These are phyloP conservation scores for Agrilus cyanescens DNA, from an alignment of 2,888 invertebrate genomes.

Conservation along the genomic window DNA sequence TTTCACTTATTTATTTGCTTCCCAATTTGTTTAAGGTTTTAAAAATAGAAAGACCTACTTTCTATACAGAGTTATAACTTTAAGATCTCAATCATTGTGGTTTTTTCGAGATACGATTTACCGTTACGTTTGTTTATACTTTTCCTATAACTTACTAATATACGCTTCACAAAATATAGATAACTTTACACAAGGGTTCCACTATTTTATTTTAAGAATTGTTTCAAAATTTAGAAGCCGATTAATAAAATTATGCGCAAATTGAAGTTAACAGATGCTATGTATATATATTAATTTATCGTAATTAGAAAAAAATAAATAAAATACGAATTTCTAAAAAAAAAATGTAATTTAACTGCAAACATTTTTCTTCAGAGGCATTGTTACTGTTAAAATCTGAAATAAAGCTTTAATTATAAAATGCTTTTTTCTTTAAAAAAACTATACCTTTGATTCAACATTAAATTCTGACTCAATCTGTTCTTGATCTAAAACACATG, in stretches of 20 bases:
- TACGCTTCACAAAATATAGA: too few relatives aligned
- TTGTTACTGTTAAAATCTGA: slow-evolving; percentile 31
- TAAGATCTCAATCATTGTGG: neutral
- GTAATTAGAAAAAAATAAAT: too few relatives aligned
- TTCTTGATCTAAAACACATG: slow-evolving; percentile 51
- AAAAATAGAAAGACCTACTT: slow-evolving; percentile 68
- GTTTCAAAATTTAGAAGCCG: too few relatives aligned
- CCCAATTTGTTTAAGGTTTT: slow-evolving; percentile 68
- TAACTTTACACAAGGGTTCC: too few relatives aligned
- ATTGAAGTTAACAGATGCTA: too few relatives aligned
- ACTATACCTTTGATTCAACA: slow-evolving; percentile 39
- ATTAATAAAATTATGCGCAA: too few relatives aligned
- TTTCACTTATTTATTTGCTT: slow-evolving; percentile 63
- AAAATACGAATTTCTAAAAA: too few relatives aligned
- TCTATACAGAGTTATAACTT: slow-evolving; percentile 70
- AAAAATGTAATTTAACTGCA: too few relatives aligned
- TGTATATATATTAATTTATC: too few relatives aligned
- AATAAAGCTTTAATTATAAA: slow-evolving; percentile 16
- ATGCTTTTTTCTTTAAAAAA: neutral
- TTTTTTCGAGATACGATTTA: neutral
- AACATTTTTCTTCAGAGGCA: slow-evolving; percentile 20
- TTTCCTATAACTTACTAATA: too few relatives aligned
- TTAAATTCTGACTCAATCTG: slow-evolving; percentile 40
- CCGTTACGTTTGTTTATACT: too few relatives aligned
- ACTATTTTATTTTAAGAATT: too few relatives aligned